Evolutionary conservation across 2,888 invertebrate genomes (phyloP).

Genomic region (Trileptium ribeirensis): DNA sequence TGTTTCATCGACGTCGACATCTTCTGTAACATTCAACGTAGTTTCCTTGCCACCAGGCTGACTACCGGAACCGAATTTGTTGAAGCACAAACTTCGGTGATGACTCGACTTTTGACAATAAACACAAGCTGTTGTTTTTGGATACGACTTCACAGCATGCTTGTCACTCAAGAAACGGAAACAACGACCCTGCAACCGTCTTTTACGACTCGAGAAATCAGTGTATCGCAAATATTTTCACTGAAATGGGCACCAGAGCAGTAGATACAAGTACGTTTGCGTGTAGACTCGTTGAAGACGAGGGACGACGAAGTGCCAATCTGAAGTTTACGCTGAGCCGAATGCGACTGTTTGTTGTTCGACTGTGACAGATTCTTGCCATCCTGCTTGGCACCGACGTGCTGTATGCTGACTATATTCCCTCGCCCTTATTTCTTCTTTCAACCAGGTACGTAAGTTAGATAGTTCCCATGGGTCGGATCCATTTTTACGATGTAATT

Average conservation of each 20-base stretch:
- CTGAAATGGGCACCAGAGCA: background rate
- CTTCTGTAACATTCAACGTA: background rate
- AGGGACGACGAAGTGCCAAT: background rate
- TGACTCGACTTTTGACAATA: background rate
- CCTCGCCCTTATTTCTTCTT: background rate
- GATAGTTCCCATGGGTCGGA: background rate
- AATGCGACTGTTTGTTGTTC: too few relatives aligned
- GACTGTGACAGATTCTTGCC: too few relatives aligned
- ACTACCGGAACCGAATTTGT: background rate
- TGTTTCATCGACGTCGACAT: background rate
- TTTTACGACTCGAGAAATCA: background rate
- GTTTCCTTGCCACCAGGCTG: too few relatives aligned
- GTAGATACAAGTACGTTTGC: background rate
- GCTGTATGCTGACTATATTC: background rate
- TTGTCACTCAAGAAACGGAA: background rate
- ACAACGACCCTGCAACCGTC: background rate
- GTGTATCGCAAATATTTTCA: background rate
- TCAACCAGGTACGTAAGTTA: background rate
- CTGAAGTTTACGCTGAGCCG: too few relatives aligned
- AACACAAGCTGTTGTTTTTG: background rate
- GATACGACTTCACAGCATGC: background rate
- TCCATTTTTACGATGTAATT: conserved; percentile 1
- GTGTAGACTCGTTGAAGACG: background rate
- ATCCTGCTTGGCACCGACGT: too few relatives aligned
- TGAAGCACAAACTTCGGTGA: background rate